Base-by-base conservation (phyloP, 2,888 invertebrate genomes). In the Unio delphinus region DNA sequence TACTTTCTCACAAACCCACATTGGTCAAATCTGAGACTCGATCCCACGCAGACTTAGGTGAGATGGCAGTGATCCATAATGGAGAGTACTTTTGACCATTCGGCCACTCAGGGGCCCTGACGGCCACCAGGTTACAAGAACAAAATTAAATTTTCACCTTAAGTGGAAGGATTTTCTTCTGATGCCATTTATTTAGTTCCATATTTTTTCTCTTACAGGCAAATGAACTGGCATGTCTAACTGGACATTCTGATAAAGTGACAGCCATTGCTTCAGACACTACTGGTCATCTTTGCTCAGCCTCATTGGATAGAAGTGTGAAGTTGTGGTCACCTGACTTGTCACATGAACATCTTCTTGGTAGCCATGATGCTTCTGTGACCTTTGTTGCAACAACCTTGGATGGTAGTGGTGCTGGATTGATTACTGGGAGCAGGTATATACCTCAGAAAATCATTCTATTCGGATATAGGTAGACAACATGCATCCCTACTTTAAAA, bases 181-280 rank as follows among this genome's bases (percentile, higher is more conserved):
- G 45, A 45, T 45, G 15, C 15, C 45, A 45, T 45, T 45, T 45
- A 45, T 45, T 45, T 15, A 15, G 1, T 11, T 26, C 15, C 61
- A 55, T 34, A 23, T 69, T 65, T 64, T 59, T 7, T 55, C 55
- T 68, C 26, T 66, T 72, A 0, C 70, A 89, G 88, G 86, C 87
- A 30, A 83, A 86, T 74, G 83, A 86, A 65, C 70, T 87, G 67
- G 82, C 85, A n/a, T 81, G 79, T 73, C 70, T 88, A 68, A 83
- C 81, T 20, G 89, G 88, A 26, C 89, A 90, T 74, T 83, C 85
- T 34, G 86, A 87, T 72, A 77, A 82, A 60, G 88, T 90, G 11
- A 67, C 87, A 17, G 77, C 86, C 3, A 82, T 89, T 65, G 84
- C 82, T 6, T 72, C 80, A 11, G 79, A 82, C 64, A 76, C 70